These are phyloP conservation scores for Megastigmus dorsalis DNA, from an alignment of 2,888 invertebrate genomes.

Conservation along the genomic window DNA sequence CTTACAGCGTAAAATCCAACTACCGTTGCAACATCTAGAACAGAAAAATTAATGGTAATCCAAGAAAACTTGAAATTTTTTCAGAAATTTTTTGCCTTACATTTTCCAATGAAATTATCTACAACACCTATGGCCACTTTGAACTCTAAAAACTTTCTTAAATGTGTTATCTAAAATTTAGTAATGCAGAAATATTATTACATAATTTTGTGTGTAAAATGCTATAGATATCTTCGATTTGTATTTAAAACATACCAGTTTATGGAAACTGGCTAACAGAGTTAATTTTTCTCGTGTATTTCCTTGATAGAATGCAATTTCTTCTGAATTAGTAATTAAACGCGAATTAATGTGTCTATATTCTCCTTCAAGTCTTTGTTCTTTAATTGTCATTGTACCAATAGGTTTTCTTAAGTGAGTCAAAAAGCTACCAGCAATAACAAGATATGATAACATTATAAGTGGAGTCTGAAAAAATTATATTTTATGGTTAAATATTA, in stretches of 20 bases:
- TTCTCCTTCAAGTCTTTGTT: constrained; percentile 98
- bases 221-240: not conserved
- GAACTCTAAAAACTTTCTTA: constrained; percentile 92
- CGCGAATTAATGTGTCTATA: constrained; percentile 97
- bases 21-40: constrained; percentile 92
- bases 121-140: constrained; percentile 93
- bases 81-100: no score
- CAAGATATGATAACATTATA: constrained; percentile 90
- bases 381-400: constrained; percentile 89
- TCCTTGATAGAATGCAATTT: constrained; percentile 89
- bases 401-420: constrained; percentile 92
- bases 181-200: constrained; percentile 2
- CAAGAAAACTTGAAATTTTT: not conserved
- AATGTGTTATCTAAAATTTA: constrained; percentile 81
- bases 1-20: constrained; percentile 97
- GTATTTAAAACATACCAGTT: constrained; percentile 77
- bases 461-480: constrained; percentile 84
- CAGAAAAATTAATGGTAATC: constrained; percentile 32
- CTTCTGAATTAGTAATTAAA: constrained; percentile 97
- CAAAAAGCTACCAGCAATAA: constrained; percentile 89
- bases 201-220: not conserved
- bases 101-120: constrained; percentile 97
- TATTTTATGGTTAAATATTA: constrained; percentile 7
- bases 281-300: constrained; percentile 92
- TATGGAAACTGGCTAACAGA: constrained; percentile 90